Conservation (phyloP, 2,113 vertebrate species). For the Brachyistius frenatus region DNA sequence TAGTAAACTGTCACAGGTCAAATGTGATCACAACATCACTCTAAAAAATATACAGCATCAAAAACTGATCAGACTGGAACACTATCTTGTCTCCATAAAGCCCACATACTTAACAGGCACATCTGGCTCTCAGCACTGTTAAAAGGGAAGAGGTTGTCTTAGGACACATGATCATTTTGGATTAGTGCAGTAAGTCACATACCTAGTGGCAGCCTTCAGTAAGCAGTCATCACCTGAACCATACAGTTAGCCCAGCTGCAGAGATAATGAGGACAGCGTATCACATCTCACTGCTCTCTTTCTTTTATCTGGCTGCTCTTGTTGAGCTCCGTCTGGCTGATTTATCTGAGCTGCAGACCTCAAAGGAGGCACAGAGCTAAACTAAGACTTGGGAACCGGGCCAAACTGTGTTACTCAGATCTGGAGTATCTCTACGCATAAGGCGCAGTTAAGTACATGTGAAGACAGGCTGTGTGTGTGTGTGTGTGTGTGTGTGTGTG, state of each 20-base stretch:
- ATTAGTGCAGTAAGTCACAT: conserved; percentile 28
- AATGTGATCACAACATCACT: no score
- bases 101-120: background rate
- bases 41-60: background rate
- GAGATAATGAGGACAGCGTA: conserved; percentile 61
- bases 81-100: background rate
- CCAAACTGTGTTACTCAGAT: conserved; percentile 63
- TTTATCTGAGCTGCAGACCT: conserved; percentile 64
- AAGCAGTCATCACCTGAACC: conserved; percentile 38
- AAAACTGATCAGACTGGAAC: background rate
- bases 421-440: conserved; percentile 59
- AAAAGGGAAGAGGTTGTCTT: background rate
- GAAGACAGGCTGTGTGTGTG: conserved; percentile 30
- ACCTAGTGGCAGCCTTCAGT: conserved; percentile 15
- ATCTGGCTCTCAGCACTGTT: conserved; percentile 7
- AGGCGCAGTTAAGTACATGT: conserved; percentile 36
- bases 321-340: conserved; percentile 60
- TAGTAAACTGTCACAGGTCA: no score
- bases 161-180: conserved; percentile 20
- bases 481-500: conserved; percentile 10
- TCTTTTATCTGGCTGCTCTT: conserved; percentile 62
- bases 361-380: conserved; percentile 48
- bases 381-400: conserved; percentile 61
- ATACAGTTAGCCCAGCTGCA: conserved; percentile 19
- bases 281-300: conserved; percentile 49